Base-by-base conservation (phyloP, 2,113 vertebrate genomes). In the Carettochelys insculpta region DNA sequence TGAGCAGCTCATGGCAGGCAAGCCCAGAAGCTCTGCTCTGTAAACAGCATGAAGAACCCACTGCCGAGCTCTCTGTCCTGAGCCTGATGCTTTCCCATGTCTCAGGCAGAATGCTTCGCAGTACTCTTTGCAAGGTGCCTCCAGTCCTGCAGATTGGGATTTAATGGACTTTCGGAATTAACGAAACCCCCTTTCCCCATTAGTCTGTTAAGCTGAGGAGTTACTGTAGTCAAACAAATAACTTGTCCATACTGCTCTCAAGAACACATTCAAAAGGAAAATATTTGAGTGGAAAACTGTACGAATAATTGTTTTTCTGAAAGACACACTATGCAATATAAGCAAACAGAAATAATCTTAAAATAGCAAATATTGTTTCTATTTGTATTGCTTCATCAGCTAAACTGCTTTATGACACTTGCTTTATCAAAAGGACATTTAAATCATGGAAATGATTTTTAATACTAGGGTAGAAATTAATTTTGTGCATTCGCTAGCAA, bases 401-500 rank as follows among this genome's bases (percentile, higher is more conserved):
- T 80, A 83, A 93, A 82, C 47, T 88, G 94, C 93, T 97, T 89
- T 86, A 89, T 85, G 95, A 94, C 85, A 83, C 95, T 94, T 96
- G 73, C 95, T 93, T 95, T 96, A 96, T 95, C 95, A 96, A 54
- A 95, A 93, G 95, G 86, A 95, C 93, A 92, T 94, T 97, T 96
- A 95, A 96, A 96, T 96, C 92, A 94, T 96, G 96, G 93, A 96
- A 97, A 96, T 94, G 71, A 92, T 94, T 96, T 97, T 97, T 97
- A 97, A 97, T 97, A 95, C 88, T 89, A 87, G 77, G 61, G 92
- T 95, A 96, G 96, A 95, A 97, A 96, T 97, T 96, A 97, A 97
- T 97, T 97, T 97, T 96, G 97, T 96, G 96, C 96, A 95, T 97
- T 96, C 96, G 89, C 93, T 97, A 92, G 95, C 94, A 96, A 96